phyloP scores from a whole-genome alignment of 1,140 invertebrate species.

The Sitobion miscanthi region DNA sequence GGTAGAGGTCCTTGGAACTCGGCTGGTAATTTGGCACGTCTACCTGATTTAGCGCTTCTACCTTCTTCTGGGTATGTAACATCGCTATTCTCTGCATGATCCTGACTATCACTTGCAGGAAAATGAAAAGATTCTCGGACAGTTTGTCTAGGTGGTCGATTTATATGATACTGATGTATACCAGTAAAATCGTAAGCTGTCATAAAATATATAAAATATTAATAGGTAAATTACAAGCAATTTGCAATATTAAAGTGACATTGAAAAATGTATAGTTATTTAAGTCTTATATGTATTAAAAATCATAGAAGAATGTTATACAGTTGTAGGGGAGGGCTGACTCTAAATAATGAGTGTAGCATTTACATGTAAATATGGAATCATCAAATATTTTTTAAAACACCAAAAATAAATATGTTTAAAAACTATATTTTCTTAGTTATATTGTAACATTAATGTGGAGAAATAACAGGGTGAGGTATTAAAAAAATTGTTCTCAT shows the following conservation, averaged over 20 bases:
- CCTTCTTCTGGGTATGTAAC: constrained; percentile 32
- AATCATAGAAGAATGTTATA: neutral
- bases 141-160: constrained; percentile 28
- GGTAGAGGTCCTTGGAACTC: constrained; percentile 46
- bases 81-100: neutral
- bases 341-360: neutral
- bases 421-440: too few species aligned
- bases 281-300: neutral
- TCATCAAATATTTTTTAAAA: neutral
- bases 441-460: too few species aligned
- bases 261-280: neutral
- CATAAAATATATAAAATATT: neutral
- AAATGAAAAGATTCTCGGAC: constrained; percentile 3
- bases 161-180: neutral
- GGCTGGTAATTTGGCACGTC: constrained; percentile 46
- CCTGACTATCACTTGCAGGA: neutral
- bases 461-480: too few species aligned
- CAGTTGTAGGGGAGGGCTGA: neutral
- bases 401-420: neutral
- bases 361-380: neutral
- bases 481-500: too few species aligned
- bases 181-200: constrained; percentile 38
- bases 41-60: constrained; percentile 31
- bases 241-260: neutral
- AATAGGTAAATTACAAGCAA: neutral